These are phyloP conservation scores for Rutpela maculata DNA, from an alignment of 2,888 invertebrate species.

Conservation along the genomic window DNA sequence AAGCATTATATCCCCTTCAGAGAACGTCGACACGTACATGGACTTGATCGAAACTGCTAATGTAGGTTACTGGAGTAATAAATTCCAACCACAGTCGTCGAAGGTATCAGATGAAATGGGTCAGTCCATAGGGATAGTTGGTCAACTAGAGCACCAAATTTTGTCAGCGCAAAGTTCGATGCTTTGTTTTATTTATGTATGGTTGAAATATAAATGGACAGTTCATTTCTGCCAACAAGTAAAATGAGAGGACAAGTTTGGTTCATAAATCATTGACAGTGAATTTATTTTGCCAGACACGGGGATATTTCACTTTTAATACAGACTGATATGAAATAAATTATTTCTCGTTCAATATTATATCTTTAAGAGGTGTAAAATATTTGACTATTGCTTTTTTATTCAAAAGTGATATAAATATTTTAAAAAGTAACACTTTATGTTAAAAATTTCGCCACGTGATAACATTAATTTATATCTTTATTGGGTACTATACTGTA, in stretches of 20 bases:
- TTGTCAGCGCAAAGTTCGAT: not conserved
- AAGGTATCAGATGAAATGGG: not conserved
- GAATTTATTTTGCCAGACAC: not conserved
- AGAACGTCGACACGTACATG: not conserved
- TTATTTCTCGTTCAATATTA: no score
- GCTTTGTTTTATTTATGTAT: not conserved
- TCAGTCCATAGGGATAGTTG: not conserved
- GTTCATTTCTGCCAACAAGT: not conserved
- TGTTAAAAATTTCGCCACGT: no score
- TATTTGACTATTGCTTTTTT: no score
- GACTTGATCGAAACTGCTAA: slow-evolving; percentile 7
- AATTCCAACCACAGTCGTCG: not conserved
- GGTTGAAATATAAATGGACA: slow-evolving; percentile 6
- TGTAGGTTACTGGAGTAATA: slow-evolving; percentile 4
- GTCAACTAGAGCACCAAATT: slow-evolving; percentile 1
- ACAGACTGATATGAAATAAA: no score
- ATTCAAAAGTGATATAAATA: no score
- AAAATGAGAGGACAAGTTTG: not conserved
- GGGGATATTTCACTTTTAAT: no score
- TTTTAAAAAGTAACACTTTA: no score
- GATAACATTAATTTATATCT: no score
- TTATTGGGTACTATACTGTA: no score
- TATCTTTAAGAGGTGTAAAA: no score
- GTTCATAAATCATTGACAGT: not conserved
- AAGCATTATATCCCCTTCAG: not conserved